These are phyloP conservation scores for Pteropus alecto DNA, from an alignment of 2,113 vertebrate species.

Conservation along the genomic window DNA sequence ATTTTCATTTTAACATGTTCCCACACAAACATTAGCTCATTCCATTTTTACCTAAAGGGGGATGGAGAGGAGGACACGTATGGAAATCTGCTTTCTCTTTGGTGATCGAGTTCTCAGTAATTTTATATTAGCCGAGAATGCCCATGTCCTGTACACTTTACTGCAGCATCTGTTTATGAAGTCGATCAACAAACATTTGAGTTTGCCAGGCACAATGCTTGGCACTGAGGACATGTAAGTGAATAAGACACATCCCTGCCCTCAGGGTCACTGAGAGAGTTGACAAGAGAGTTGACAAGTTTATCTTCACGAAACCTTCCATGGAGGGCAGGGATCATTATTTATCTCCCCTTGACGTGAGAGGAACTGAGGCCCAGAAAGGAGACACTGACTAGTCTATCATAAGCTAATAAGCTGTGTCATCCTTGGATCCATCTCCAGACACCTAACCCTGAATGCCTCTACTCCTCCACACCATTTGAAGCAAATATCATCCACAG, in stretches of 20 bases:
- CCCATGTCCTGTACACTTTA: not conserved
- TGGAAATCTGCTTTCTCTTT: not conserved
- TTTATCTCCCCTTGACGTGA: not conserved
- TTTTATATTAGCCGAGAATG: not conserved
- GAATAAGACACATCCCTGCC: not conserved
- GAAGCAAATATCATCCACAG: not conserved
- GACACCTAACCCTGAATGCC: not conserved
- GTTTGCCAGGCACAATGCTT: not conserved
- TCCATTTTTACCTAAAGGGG: not conserved
- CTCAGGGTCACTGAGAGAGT: not conserved
- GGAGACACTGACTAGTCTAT: not conserved
- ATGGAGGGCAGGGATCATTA: not conserved
- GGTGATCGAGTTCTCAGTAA: not conserved
- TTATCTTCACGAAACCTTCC: not conserved
- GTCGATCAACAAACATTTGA: not conserved
- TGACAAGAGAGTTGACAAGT: not conserved
- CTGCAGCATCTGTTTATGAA: not conserved
- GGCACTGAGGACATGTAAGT: not conserved
- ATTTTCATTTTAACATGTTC: not conserved
- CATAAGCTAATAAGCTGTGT: not conserved
- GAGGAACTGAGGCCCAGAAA: not conserved
- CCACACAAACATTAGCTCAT: not conserved
- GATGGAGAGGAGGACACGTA: accelerated
- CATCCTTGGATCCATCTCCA: not conserved
- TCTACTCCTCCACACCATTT: not conserved